Evolutionary conservation across 2,113 vertebrate genomes (phyloP), one percentile per base, ranked within the genome.

Genomic region (Benitochromis conjunctus): DNA sequence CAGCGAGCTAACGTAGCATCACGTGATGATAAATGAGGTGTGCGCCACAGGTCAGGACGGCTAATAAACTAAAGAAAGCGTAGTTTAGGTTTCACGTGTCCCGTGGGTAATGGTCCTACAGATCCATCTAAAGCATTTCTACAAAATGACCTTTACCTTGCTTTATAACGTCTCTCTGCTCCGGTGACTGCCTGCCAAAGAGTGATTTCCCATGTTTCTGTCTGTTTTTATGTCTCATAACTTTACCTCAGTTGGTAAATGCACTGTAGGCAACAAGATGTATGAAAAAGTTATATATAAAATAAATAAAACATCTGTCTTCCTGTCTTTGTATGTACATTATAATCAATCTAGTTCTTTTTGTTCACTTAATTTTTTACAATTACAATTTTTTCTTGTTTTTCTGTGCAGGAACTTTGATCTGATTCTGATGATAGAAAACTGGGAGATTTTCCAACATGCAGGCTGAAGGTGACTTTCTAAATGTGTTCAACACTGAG

Each of bases 401-500:
- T n/a, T n/a, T 34, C 7, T 24, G 41, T 1, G 1, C 38, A 88
- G 85, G 29, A 21, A 2, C 6, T 9, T 24, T 84, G 3, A 53
- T 43, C 12, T 11, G 2, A 43, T 53, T n/a, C n/a, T 36, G 6
- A 3, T 4, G 36, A 46, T 0, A 10, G 3, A 77, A 13, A 66
- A 13, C 21, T 74, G 51, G 83, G 14, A 66, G 4, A 11, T 57
- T 80, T 66, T 43, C 7, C 81, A 85, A 11, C 18, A 95, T 95
- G 92, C 90, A 94, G 64, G 36, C 80, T 19, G 3, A 69, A 3
- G 92, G 91, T 90, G 93, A 95, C 24, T 51, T 92, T 78, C 83
- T 94, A 55, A 92, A 83, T 5, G 26, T 91, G 26, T 91, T 90
- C 53, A 85, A 85, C 36, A 5, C 85, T 4, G 94, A 96, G 71